Evolutionary conservation across 2,888 invertebrate species (phyloP).

Genomic region (Rhingia campestris): DNA sequence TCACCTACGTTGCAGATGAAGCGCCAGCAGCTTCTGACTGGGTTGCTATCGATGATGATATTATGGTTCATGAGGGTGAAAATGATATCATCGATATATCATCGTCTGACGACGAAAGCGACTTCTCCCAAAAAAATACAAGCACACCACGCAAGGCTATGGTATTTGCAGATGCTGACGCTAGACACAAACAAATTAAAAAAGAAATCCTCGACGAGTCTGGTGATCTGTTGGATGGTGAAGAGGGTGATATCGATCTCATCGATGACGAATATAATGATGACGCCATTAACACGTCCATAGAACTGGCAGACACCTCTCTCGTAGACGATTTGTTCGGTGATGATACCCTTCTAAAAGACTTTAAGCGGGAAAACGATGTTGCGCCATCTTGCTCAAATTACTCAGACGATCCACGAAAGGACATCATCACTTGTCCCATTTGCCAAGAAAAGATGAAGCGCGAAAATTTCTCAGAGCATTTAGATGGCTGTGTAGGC

Average conservation of each 20-base stretch:
- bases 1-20: slow-evolving; percentile 69
- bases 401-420: slow-evolving; percentile 75
- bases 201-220: slow-evolving; percentile 80
- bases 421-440: slow-evolving; percentile 81
- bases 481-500: slow-evolving; percentile 81
- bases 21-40: slow-evolving; percentile 67
- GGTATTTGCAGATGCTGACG: slow-evolving; percentile 74
- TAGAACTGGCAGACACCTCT: slow-evolving; percentile 79
- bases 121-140: not conserved
- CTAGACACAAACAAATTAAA: slow-evolving; percentile 79
- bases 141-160: slow-evolving; percentile 39
- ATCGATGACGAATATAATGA: slow-evolving; percentile 78
- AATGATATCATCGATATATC: slow-evolving; percentile 76
- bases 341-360: slow-evolving; percentile 79
- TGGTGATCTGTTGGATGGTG: slow-evolving; percentile 73
- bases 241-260: slow-evolving; percentile 78
- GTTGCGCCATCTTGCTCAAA: slow-evolving; percentile 77
- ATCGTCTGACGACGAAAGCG: slow-evolving; percentile 73
- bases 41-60: slow-evolving; percentile 79
- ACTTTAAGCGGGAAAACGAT: slow-evolving; percentile 80
- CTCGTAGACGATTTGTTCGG: slow-evolving; percentile 81
- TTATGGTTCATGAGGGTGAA: slow-evolving; percentile 76
- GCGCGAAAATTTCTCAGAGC: slow-evolving; percentile 78
- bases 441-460: slow-evolving; percentile 80
- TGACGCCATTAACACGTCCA: slow-evolving; percentile 72